These are phyloP conservation scores for Pipra filicauda DNA, from an alignment of 2,113 vertebrate genomes.

Conservation along the genomic window DNA sequence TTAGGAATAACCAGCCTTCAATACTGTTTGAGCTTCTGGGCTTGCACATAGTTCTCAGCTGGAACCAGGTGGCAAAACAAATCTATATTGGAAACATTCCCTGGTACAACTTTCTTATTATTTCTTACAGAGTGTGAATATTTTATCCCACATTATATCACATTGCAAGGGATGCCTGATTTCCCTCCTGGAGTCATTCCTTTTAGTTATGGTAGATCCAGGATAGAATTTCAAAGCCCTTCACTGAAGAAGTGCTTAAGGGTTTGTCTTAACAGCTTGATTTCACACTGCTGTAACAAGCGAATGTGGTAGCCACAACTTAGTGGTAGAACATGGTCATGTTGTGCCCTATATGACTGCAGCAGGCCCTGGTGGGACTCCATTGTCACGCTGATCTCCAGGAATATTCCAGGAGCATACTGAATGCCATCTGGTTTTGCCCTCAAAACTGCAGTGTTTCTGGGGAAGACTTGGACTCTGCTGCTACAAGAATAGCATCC, in stretches of 20 bases:
- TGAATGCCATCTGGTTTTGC: background rate
- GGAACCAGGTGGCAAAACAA: background rate
- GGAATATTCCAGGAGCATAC: background rate
- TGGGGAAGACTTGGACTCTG: background rate
- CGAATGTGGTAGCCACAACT: background rate
- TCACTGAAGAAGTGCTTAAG: background rate
- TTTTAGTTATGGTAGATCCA: background rate
- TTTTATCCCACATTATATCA: background rate
- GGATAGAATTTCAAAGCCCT: background rate
- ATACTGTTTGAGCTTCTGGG: background rate
- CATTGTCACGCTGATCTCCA: background rate
- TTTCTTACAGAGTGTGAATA: background rate
- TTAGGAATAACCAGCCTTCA: background rate
- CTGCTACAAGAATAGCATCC: background rate
- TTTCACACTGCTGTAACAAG: background rate
- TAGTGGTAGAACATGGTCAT: background rate
- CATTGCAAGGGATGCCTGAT: background rate
- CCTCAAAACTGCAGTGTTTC: background rate
- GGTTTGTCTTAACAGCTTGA: background rate
- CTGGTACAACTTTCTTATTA: background rate
- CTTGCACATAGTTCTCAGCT: background rate
- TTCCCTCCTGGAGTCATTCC: background rate
- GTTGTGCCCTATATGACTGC: background rate
- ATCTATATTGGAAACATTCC: background rate
- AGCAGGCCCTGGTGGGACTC: background rate